phyloP scores from a whole-genome alignment of 2,888 invertebrate genomes.

The Rhagium mordax region DNA sequence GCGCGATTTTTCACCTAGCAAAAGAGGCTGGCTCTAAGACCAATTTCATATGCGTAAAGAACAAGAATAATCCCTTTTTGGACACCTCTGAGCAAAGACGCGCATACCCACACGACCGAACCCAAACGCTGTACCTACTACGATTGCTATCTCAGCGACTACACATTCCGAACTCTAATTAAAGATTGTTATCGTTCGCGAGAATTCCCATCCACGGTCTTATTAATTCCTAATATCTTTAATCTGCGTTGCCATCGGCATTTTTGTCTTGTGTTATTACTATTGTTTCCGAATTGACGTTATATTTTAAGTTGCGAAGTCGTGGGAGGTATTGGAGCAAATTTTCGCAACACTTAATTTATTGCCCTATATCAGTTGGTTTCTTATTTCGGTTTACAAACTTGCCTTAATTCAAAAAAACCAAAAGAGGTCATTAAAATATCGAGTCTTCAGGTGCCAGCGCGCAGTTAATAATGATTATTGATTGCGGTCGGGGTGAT shows the following conservation, averaged over 20 bases:
- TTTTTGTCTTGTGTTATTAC: conserved; percentile 58
- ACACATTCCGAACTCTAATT: conserved; percentile 62
- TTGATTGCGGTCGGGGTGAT: conserved; percentile 57
- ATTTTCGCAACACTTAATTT: conserved; percentile 1
- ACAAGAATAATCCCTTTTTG: not conserved
- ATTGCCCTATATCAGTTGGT: too few species aligned
- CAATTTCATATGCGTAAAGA: not conserved
- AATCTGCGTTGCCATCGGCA: conserved; percentile 61
- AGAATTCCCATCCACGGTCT: conserved; percentile 67
- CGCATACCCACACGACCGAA: conserved; percentile 31
- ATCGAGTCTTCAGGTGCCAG: conserved; percentile 12
- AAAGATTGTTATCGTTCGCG: conserved; percentile 62
- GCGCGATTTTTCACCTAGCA: not conserved
- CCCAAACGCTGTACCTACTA: conserved; percentile 39
- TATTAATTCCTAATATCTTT: conserved; percentile 68
- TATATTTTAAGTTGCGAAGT: conserved; percentile 28
- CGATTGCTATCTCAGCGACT: conserved; percentile 57
- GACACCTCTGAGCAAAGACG: conserved; percentile 25
- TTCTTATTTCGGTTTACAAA: not conserved
- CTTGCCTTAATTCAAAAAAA: not conserved
- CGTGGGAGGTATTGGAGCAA: conserved; percentile 29
- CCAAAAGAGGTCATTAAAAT: not conserved
- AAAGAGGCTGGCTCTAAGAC: not conserved
- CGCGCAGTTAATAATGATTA: conserved; percentile 59
- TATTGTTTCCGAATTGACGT: conserved; percentile 59